phyloP scores from a whole-genome alignment of 2,888 invertebrate genomes.

The Theretra japonica region DNA sequence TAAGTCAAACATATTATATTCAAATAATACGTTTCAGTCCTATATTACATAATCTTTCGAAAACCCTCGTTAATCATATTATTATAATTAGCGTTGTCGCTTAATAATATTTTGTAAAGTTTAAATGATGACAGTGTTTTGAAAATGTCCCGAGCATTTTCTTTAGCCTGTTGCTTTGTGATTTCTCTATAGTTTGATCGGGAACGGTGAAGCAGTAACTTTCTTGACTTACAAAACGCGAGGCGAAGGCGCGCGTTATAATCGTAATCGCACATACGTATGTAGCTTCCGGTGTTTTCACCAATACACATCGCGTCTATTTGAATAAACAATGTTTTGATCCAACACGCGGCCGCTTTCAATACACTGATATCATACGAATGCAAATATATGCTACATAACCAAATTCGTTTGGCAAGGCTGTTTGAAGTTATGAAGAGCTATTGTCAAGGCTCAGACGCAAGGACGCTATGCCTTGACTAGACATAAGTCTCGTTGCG shows the following conservation, averaged over 20 bases:
- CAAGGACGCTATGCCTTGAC: background rate
- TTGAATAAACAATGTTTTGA: slow-evolving; percentile 41
- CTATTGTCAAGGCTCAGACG: background rate
- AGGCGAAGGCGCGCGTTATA: slow-evolving; percentile 41
- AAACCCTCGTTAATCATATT: no score
- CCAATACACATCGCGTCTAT: slow-evolving; percentile 47
- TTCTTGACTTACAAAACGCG: slow-evolving; percentile 42
- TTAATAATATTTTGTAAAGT: no score
- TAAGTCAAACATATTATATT: no score
- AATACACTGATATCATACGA: slow-evolving; percentile 7
- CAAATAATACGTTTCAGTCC: background rate
- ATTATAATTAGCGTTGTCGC: no score
- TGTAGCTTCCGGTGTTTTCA: slow-evolving; percentile 62
- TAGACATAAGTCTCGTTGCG: background rate
- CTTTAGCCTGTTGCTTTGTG: background rate
- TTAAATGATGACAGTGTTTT: no score
- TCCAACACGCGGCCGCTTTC: slow-evolving; percentile 19
- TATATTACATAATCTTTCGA: background rate
- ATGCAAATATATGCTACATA: slow-evolving; percentile 29
- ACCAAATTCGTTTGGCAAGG: slow-evolving; percentile 18
- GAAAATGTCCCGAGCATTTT: background rate
- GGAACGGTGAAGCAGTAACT: slow-evolving; percentile 32
- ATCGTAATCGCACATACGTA: slow-evolving; percentile 49
- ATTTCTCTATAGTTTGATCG: background rate
- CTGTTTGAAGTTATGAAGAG: background rate